Conservation (phyloP, 1,140 invertebrate species). For the Papilio helenus region DNA sequence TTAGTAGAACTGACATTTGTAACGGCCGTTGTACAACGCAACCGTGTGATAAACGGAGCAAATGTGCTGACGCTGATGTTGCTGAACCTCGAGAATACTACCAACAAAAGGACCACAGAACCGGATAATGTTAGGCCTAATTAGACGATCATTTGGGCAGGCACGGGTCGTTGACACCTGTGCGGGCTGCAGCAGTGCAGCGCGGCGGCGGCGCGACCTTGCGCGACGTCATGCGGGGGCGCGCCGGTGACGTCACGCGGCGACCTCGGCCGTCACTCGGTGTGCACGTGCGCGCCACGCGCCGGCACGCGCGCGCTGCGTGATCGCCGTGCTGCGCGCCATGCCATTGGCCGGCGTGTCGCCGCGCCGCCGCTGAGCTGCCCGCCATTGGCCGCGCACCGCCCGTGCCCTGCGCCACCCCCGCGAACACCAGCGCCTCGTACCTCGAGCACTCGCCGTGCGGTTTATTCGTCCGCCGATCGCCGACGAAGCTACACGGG, state of each 20-base stretch:
- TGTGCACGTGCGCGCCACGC: conserved; percentile 85
- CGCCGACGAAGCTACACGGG: conserved; percentile 66
- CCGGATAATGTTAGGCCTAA: neutral
- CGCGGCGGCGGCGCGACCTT: conserved; percentile 66
- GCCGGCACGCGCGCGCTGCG: conserved; percentile 79
- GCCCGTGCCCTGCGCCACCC: conserved; percentile 51
- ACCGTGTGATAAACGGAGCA: neutral
- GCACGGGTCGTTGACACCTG: conserved; percentile 66
- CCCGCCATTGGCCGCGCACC: conserved; percentile 64
- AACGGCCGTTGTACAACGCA: neutral
- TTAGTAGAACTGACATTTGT: neutral
- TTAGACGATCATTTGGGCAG: conserved; percentile 23
- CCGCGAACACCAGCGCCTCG: conserved; percentile 56
- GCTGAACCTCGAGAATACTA: neutral
- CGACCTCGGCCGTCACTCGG: conserved; percentile 81
- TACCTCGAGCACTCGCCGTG: conserved; percentile 62
- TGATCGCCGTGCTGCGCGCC: conserved; percentile 76
- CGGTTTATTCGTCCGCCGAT: conserved; percentile 78
- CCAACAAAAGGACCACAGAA: neutral
- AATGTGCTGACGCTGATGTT: neutral
- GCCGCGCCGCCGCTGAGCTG: conserved; percentile 64
- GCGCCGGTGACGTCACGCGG: conserved; percentile 83
- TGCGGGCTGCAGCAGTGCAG: conserved; percentile 57
- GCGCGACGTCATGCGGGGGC: conserved; percentile 76
- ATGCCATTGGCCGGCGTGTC: conserved; percentile 72